phyloP scores from a whole-genome alignment of 1,140 invertebrate genomes.

The Gryllus bimaculatus region DNA sequence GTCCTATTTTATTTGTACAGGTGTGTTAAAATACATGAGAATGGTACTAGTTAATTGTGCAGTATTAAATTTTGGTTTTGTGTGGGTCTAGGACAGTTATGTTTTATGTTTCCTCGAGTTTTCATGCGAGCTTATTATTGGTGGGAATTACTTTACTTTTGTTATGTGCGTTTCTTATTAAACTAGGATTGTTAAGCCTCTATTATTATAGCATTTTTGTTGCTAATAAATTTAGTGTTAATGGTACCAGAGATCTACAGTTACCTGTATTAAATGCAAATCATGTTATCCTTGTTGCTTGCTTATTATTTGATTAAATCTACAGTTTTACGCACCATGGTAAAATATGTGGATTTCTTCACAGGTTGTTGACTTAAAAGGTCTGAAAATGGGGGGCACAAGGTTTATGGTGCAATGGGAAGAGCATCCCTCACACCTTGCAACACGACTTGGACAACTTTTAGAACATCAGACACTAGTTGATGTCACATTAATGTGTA shows the following conservation, averaged over 20 bases:
- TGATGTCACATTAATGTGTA: slow-evolving; percentile 48
- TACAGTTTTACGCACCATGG: not conserved
- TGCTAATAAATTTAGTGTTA: not conserved
- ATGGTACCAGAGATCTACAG: no score
- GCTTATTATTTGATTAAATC: not conserved
- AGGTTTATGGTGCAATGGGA: slow-evolving; percentile 40
- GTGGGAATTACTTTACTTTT: not conserved
- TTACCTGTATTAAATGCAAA: not conserved
- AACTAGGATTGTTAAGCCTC: not conserved
- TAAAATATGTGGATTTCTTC: not conserved
- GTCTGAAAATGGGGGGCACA: slow-evolving; percentile 26
- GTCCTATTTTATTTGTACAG: not conserved
- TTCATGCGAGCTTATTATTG: not conserved
- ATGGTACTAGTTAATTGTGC: not conserved
- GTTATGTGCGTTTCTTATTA: not conserved
- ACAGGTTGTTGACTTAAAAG: not conserved
- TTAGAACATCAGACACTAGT: slow-evolving; percentile 46
- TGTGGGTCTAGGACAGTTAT: not conserved
- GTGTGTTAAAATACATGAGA: not conserved
- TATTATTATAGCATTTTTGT: not conserved
- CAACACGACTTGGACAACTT: slow-evolving; percentile 43
- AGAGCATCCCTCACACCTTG: slow-evolving; percentile 42
- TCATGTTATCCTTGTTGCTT: not conserved
- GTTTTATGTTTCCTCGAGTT: not conserved
- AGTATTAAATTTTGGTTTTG: not conserved